phyloP scores from a whole-genome alignment of 2,888 invertebrate genomes.

The Drosophila nr. perissopoda region DNA sequence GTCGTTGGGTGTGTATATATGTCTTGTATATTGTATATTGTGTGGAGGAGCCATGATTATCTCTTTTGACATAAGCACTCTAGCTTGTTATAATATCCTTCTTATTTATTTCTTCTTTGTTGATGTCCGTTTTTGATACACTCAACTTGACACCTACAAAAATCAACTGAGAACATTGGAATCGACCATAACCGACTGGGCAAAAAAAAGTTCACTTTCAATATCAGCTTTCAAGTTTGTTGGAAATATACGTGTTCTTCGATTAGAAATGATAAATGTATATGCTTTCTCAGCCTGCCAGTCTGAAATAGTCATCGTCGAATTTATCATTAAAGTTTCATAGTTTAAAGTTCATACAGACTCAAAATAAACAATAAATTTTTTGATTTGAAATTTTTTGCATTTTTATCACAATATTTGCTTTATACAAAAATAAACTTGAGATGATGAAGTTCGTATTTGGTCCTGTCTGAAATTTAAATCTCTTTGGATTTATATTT shows the following conservation, averaged over 20 bases:
- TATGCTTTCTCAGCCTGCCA: background rate
- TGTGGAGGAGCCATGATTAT: background rate
- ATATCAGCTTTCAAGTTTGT: background rate
- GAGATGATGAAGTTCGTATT: background rate
- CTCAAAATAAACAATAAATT: background rate
- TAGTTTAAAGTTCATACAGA: background rate
- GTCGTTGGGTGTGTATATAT: background rate
- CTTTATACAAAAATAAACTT: background rate
- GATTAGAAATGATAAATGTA: background rate
- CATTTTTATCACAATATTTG: background rate
- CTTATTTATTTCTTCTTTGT: background rate
- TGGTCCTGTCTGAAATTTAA: background rate
- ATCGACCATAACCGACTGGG: background rate
- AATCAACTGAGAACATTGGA: background rate
- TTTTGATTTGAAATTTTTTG: background rate
- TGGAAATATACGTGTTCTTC: background rate
- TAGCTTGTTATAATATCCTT: background rate
- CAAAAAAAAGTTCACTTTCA: too few species aligned
- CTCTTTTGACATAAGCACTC: background rate
- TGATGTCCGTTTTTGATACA: background rate
- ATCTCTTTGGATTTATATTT: slow-evolving; percentile 16
- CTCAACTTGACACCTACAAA: background rate
- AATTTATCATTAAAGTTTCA: background rate
- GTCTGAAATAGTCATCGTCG: background rate
- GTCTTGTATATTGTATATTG: background rate